phyloP scores from a whole-genome alignment of 2,888 invertebrate genomes.

The Philaethria dido region DNA sequence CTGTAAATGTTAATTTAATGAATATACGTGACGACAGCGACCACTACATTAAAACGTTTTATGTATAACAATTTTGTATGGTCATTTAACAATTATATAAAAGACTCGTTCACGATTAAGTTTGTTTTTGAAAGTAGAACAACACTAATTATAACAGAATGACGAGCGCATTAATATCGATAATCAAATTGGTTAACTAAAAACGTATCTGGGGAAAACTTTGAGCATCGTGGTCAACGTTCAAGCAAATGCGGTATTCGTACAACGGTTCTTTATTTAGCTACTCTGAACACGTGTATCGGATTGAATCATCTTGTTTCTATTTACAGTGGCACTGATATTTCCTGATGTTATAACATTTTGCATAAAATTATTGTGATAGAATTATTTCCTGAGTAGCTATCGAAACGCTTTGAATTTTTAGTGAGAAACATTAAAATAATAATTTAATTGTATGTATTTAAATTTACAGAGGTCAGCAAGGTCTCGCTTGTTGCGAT shows the following conservation, averaged over 20 bases:
- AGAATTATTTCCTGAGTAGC: neutral
- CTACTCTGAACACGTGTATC: slow-evolving; percentile 67
- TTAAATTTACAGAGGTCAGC: slow-evolving; percentile 52
- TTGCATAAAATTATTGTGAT: slow-evolving; percentile 50
- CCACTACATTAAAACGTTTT: neutral
- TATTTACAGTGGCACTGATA: slow-evolving; percentile 59
- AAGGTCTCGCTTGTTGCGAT: slow-evolving; percentile 53
- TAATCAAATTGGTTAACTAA: slow-evolving; percentile 53
- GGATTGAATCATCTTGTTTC: slow-evolving; percentile 68
- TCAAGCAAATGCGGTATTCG: slow-evolving; percentile 66
- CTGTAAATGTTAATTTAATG: neutral
- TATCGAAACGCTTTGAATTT: neutral
- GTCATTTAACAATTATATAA: slow-evolving; percentile 3
- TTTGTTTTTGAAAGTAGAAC: slow-evolving; percentile 1
- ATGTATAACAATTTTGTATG: neutral
- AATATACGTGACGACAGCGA: neutral
- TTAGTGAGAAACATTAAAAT: neutral
- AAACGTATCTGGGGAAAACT: slow-evolving; percentile 58
- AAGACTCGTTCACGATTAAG: slow-evolving; percentile 1
- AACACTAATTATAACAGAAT: slow-evolving; percentile 4
- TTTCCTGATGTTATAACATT: slow-evolving; percentile 59
- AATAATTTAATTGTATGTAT: neutral
- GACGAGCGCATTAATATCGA: slow-evolving; percentile 48
- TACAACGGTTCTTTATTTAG: slow-evolving; percentile 77
- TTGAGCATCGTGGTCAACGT: slow-evolving; percentile 67